A percentile compares a stretch with the other conserved stretches of the same genome.
Conservation (phyloP, 2,113 vertebrate genomes). For the Dromas ardeola region DNA sequence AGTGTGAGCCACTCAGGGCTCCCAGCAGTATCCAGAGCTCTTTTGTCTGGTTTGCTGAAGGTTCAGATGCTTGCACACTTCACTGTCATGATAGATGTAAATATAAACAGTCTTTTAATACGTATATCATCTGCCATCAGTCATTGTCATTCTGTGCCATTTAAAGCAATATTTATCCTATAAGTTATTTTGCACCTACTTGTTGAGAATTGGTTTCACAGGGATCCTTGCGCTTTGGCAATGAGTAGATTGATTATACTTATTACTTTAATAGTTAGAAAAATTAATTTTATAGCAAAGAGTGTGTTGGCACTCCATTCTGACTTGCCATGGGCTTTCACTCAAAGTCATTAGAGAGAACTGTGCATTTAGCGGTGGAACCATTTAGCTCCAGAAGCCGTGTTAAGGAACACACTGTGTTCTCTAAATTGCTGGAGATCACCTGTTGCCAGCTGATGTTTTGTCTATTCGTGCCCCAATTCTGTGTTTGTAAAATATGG, state of each 20-base stretch:
- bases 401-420: not conserved
- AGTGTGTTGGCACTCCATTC: not conserved
- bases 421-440: not conserved
- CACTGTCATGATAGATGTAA: not conserved
- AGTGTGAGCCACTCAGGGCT: not conserved
- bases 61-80: not conserved
- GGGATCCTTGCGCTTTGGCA: conserved; percentile 46
- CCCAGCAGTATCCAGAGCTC: not conserved
- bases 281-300: conserved; percentile 56
- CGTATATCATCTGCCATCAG: conserved; percentile 18
- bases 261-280: conserved; percentile 63
- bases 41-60: not conserved
- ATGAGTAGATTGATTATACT: conserved; percentile 57
- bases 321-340: not conserved
- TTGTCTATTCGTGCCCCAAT: not conserved
- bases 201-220: conserved; percentile 13
- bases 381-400: not conserved
- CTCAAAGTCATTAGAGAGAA: not conserved
- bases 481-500: not conserved
- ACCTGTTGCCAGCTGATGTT: not conserved
- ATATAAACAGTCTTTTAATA: not conserved
- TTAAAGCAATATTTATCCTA: conserved; percentile 65
- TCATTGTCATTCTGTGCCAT: conserved; percentile 44
- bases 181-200: conserved; percentile 37
- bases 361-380: not conserved